Conservation (phyloP, 2,113 vertebrate species). For the Hypanus sabinus region DNA sequence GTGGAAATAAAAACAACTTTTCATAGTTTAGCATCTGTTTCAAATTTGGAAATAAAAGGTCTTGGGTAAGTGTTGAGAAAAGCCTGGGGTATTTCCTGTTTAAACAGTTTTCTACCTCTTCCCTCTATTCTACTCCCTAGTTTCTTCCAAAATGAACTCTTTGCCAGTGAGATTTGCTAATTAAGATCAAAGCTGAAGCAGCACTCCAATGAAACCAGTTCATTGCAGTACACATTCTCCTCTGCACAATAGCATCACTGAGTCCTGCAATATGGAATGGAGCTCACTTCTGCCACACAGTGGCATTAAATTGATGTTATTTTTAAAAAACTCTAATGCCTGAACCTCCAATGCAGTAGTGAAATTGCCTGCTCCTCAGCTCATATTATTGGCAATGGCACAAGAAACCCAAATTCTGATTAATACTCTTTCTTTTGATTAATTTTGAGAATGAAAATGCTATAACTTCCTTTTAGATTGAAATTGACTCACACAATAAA, state of each 20-base stretch:
- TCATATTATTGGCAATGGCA: no score
- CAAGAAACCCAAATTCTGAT: background rate
- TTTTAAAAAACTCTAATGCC: background rate
- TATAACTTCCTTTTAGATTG: background rate
- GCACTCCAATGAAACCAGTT: background rate
- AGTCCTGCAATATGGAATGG: background rate
- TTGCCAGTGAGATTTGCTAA: background rate
- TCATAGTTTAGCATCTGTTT: background rate
- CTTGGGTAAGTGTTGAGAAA: background rate
- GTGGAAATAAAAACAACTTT: background rate
- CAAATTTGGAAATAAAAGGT: background rate
- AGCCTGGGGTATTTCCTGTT: background rate
- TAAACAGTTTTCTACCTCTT: background rate
- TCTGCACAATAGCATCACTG: background rate
- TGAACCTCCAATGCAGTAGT: no score
- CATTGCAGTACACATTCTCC: background rate
- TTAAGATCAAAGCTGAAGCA: background rate
- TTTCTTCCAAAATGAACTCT: background rate
- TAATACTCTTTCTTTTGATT: background rate
- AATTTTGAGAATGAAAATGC: background rate
- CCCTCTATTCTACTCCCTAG: background rate
- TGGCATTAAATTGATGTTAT: background rate
- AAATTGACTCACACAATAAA: background rate
- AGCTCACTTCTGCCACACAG: background rate
- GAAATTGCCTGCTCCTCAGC: no score